Base-by-base conservation (phyloP, 1,140 invertebrate genomes). In the Propsilocerus akamusi region DNA sequence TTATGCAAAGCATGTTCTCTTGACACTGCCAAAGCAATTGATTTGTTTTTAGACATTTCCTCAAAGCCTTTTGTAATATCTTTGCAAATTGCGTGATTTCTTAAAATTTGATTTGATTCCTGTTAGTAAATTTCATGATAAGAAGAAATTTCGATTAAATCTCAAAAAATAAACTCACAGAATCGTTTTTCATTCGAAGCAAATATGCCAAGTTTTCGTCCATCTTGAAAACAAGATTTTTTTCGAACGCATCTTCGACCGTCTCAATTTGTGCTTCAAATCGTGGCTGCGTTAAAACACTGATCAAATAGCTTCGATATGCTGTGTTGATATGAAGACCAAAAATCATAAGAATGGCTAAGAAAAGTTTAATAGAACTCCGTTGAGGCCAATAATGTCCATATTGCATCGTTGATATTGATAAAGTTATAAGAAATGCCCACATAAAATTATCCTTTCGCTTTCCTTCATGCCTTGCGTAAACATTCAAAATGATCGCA, bases 301-400 rank as follows among this genome's bases (percentile, higher is more conserved):
- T 26, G 20, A 54, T 51, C 12, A 56, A 26, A 28, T 46, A 53
- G 32, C 48, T 51, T 25, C 49, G 28, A 47, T 53, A 56, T 10
- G 50, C 14, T n/a, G 49, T 17, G 25, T 24, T 49, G 5, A 54
- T 34, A 6, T 53, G 25, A 2, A 56, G 49, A 11, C 46, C 48
- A 25, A 53, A 54, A 7, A 51, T 5, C 2, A 53, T 49, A 12
- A 54, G 25, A 17, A 23, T 17, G 24, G 48, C n/a, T 17, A 56
- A 53, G 8, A 54, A 25, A 1, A 53, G 48, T 17, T 53, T 48
- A 47, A 47, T 11, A 6, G 11, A n/a, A 4, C 12, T 2, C 10
- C 24, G 14, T 6, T 41, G 14, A 4, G 49, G 49, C 4, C 28
- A 12, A 22, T 51, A 51, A n/a, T 20, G 41, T 10, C 26, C 23